Evolutionary conservation across 2,797 vertebrate genomes (phyloP), one percentile per base, ranked within the genome.

Genomic region (Melanotaenia parkinsoni): DNA sequence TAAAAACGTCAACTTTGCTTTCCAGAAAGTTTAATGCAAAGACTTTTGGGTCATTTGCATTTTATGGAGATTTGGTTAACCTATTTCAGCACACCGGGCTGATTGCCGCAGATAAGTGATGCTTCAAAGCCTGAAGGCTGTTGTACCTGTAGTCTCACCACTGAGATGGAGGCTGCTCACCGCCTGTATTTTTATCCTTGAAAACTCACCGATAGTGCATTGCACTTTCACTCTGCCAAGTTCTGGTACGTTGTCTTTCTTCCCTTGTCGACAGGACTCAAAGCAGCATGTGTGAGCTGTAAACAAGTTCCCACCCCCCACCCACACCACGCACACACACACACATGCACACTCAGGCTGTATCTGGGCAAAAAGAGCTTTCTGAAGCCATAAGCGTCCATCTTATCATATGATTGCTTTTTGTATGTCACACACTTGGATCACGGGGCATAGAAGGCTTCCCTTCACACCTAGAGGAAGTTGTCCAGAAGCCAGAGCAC

Each of bases 301-400:
- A 94, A 93, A 94, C 93, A 92, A 91, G 87, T 89, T 90, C 85
- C 91, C 90, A 82, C 90, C 91, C 89, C 87, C 87, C 90, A 88
- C 84, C 82, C 84, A 87, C 89, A 82, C 77, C n/a, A 69, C 72
- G 70, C 79, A 67, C 73, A 79, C 63, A 68, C 65, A 58, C 74
- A 58, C 86, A 82, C 83, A 81, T 43, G 40, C 81, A 79, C 72
- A 74, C 70, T 64, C 74, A 50, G 76, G 83, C 91, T 94, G 93
- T 94, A 92, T 93, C 92, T 88, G 89, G 93, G 93, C 90, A 94
- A 93, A 94, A 89, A 89, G 87, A 83, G 86, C 86, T 84, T 90
- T 88, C 82, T 83, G 83, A 87, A 90, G 90, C 84, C 90, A 86
- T 83, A 87, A 86, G 87, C 85, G 77, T 88, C 86, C 85, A 85